Conservation (phyloP, 2,797 vertebrate genomes). For the Pteronotus mesoamericanus region DNA sequence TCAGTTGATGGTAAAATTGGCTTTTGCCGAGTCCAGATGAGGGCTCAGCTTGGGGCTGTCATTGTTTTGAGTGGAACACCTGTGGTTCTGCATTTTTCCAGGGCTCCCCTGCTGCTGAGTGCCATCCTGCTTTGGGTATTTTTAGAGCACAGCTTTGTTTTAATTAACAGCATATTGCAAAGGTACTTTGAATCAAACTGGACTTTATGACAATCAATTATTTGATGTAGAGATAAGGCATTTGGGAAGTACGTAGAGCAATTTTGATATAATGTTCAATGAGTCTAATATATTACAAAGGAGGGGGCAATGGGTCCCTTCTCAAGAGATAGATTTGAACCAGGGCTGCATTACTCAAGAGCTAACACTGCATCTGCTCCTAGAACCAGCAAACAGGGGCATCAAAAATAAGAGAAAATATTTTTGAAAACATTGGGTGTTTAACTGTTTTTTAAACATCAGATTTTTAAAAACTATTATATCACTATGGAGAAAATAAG, state of each 20-base stretch:
- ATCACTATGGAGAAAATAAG: background rate
- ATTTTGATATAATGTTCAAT: background rate
- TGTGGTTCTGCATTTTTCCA: conserved; percentile 77
- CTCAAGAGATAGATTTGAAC: background rate
- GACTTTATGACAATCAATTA: conserved; percentile 25
- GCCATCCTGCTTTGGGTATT: conserved; percentile 66
- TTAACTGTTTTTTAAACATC: background rate
- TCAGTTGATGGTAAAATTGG: conserved; percentile 59
- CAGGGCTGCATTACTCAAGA: background rate
- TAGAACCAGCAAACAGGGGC: background rate
- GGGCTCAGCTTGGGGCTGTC: conserved; percentile 79
- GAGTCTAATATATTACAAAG: background rate
- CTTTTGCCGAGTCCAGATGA: conserved; percentile 81
- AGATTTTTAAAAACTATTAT: background rate
- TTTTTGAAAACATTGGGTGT: background rate
- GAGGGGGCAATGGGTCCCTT: background rate
- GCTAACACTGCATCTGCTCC: background rate
- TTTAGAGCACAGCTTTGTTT: conserved; percentile 61
- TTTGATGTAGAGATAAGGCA: background rate
- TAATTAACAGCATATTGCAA: conserved; percentile 39
- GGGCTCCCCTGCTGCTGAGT: conserved; percentile 76
- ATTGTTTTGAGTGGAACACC: conserved; percentile 75
- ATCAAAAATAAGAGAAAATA: background rate
- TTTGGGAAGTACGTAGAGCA: background rate
- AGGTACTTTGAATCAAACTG: conserved; percentile 51